Percentiles rank a stretch among this genome's conserved stretches.
Evolutionary conservation across 2,113 vertebrate genomes (phyloP).

Genomic region (Pseudorhombus dupliciocellatus): DNA sequence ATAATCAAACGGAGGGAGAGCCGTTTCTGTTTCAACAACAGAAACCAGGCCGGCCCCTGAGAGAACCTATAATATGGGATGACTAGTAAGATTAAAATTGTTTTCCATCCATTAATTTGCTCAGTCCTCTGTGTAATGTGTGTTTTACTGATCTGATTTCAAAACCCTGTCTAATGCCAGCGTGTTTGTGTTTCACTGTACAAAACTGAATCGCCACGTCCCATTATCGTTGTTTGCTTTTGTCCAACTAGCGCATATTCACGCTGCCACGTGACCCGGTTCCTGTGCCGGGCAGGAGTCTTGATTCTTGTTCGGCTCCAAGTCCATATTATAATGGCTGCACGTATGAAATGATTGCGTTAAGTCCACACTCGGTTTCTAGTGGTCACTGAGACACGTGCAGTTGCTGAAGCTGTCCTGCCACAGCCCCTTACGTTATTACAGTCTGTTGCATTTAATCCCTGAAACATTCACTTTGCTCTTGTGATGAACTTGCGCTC

Average conservation of each 20-base stretch:
- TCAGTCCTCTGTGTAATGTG: not conserved
- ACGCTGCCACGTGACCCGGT: too few species aligned
- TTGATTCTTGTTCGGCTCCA: too few species aligned
- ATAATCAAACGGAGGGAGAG: not conserved
- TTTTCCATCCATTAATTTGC: conserved; percentile 1
- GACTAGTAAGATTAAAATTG: too few species aligned
- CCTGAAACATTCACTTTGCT: conserved; percentile 12
- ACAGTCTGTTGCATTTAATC: conserved; percentile 8
- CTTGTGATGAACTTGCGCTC: conserved; percentile 4
- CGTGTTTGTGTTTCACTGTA: not conserved
- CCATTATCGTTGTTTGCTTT: not conserved
- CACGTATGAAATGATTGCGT: not conserved
- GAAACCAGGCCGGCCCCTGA: not conserved
- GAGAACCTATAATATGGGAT: conserved; percentile 3
- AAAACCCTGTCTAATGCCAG: not conserved
- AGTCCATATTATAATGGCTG: not conserved
- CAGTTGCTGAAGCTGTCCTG: not conserved
- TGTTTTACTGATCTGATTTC: conserved; percentile 2
- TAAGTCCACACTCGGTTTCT: conserved; percentile 1
- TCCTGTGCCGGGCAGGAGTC: too few species aligned
- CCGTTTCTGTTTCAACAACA: not conserved
- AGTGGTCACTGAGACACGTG: conserved; percentile 12
- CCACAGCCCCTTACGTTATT: conserved; percentile 3
- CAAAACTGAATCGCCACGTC: not conserved
- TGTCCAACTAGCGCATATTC: not conserved